Base-by-base conservation (phyloP, 2,797 vertebrate genomes). In the Bradypodion ventrale region DNA sequence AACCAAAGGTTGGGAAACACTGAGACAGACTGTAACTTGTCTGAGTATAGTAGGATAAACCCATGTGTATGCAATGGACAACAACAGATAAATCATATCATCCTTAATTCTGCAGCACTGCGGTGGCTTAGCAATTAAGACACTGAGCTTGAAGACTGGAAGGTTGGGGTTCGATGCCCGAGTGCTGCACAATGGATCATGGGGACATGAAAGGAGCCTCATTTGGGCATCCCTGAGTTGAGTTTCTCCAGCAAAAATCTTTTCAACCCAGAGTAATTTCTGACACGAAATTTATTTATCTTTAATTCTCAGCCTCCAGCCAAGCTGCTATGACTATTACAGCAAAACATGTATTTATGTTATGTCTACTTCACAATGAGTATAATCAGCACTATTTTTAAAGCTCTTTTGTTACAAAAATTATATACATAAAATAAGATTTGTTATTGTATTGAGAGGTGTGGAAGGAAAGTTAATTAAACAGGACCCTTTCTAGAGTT, bases 401-500 rank as follows among this genome's bases (percentile, higher is more conserved):
- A 42, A 32, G 27, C 10, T 59, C 5, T 69, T 68, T 59, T 42
- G 8, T 40, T 46, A 46, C 37, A 60, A 75, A 68, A 15, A 75
- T 13, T 56, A 56, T 56, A 60, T 56, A 68, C 27, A 4, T 10
- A 63, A 59, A 78, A 44, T 75, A 56, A 73, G 66, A 56, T 35
- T 80, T 80, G 78, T 75, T 80, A 80, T 75, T 75, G n/a, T 60
- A 59, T 70, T 56, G 25, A 42, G 25, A 35, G 21, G 29, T 80
- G 23, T 62, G 29, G 70, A 60, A 78, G 60, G 37, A 80, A 68
- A 62, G 23, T 75, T 80, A 75, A 59, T 52, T 75, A 80, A 37
- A 65, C 9, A 85, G 29, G 46, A 59, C 12, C 29, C 46, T 68
- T 69, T n/a, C 37, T 74, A 59, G 37, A 52, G 59, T 68, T 74